A percentile compares a stretch with the other conserved stretches of the same genome.
Evolutionary conservation across 2,888 invertebrate species (phyloP).

Genomic region (Pandemis corylana): DNA sequence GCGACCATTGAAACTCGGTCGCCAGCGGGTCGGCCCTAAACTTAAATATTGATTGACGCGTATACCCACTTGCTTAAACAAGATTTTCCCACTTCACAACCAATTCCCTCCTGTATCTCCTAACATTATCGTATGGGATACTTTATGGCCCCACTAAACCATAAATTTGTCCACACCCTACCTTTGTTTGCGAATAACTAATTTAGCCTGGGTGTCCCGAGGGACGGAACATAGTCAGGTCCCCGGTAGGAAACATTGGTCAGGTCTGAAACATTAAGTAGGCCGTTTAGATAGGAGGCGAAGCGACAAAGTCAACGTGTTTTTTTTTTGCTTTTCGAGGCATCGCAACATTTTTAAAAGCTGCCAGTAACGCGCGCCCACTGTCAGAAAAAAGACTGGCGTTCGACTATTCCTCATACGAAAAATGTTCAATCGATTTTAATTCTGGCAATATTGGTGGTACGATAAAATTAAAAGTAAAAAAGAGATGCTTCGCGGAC

Average conservation of each 20-base stretch:
- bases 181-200: constrained; percentile 44
- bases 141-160: constrained; percentile 42
- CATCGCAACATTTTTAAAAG: not conserved
- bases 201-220: constrained; percentile 34
- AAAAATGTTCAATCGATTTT: too few species aligned
- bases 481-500: too few species aligned
- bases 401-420: too few species aligned
- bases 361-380: too few species aligned
- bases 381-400: too few species aligned
- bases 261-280: constrained; percentile 36
- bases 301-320: not conserved
- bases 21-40: not conserved
- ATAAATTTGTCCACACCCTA: constrained; percentile 41
- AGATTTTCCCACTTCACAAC: constrained; percentile 10
- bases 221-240: constrained; percentile 7
- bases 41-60: constrained; percentile 10
- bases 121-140: constrained; percentile 37
- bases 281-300: constrained; percentile 14
- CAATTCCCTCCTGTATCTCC: constrained; percentile 28
- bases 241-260: constrained; percentile 17
- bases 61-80: not conserved
- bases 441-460: too few species aligned
- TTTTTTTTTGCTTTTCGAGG: not conserved
- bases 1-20: too few species aligned
- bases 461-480: too few species aligned